Evolutionary conservation across 1,140 invertebrate genomes (phyloP), one percentile per base, ranked within the genome.

Genomic region (Cheumatopsyche charites): DNA sequence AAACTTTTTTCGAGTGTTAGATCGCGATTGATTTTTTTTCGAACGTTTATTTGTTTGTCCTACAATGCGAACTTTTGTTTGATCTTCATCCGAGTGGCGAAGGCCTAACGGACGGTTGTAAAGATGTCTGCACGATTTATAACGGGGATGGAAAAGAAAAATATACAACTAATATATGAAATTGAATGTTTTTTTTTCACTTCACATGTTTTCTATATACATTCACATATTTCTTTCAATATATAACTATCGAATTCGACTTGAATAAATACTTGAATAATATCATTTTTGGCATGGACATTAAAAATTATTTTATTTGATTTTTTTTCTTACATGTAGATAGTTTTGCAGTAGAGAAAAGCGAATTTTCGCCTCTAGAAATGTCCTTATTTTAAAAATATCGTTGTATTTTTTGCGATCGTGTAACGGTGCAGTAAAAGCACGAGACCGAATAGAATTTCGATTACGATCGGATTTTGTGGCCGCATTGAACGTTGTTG

Each of bases 41-140:
- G 13, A 65, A 43, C 67, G 72, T 74, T 74, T 74, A 71, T 74
- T 74, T 74, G 68, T 74, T 74, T 73, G 47, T 67, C 58, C 55
- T 70, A 62, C 62, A 61, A 47, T 71, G 47, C 42, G 25, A 67
- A 63, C 62, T 65, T 71, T 68, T 71, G 69, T 74, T 74, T 74
- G 73, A 74, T 74, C 65, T 71, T 19, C 29, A 9, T 41, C 69
- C 63, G 47, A 71, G 73, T 68, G 73, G 26, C 55, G 73, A 74
- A 63, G 68, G 73, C 68, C 62, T 70, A 62, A 36, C n/a, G n/a
- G 68, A 67, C 58, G 69, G 73, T 65, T 68, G 65, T 71, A 71
- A 71, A 74, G 63, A 74, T 63, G 69, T 71, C 69, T 71, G 47
- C 21, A 63, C 58, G 55, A 67, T 71, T 70, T 74, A 71, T 74